Conservation (phyloP, 2,797 vertebrate species). For the Lithobates sylvaticus region DNA sequence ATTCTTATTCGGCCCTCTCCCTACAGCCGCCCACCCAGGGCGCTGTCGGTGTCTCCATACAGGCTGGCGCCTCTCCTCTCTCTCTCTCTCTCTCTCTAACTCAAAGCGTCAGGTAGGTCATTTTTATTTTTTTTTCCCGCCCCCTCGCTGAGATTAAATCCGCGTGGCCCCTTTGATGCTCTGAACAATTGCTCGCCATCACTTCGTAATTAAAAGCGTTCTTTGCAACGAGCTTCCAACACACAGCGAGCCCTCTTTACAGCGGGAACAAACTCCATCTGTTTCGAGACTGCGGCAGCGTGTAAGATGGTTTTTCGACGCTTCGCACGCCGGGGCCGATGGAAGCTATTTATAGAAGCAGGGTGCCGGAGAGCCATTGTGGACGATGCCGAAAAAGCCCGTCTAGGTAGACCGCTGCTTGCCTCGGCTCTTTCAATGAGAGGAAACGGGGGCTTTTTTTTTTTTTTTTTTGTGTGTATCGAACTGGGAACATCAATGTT, state of each 20-base stretch:
- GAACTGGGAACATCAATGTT: background rate
- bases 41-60: background rate
- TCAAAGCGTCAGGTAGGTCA: slow-evolving; percentile 32
- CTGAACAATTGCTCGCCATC: slow-evolving; percentile 27
- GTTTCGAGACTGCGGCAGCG: slow-evolving; percentile 6
- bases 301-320: slow-evolving; percentile 4
- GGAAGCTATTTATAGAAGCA: slow-evolving; percentile 43
- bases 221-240: slow-evolving; percentile 7
- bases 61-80: background rate
- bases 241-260: slow-evolving; percentile 33
- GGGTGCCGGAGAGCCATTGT: slow-evolving; percentile 7
- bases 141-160: slow-evolving; percentile 30
- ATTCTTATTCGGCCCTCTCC: background rate
- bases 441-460: background rate
- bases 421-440: background rate
- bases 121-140: background rate
- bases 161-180: slow-evolving; percentile 37
- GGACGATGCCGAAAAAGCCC: background rate
- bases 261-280: slow-evolving; percentile 39
- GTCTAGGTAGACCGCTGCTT: slow-evolving; percentile 25
- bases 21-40: slow-evolving; percentile 5
- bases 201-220: slow-evolving; percentile 48
- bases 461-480: background rate
- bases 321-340: background rate
- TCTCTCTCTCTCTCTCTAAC: background rate